Evolutionary conservation across 2,888 invertebrate genomes (phyloP), one percentile per base, ranked within the genome.

Genomic region (Drosophila gaucha): DNA sequence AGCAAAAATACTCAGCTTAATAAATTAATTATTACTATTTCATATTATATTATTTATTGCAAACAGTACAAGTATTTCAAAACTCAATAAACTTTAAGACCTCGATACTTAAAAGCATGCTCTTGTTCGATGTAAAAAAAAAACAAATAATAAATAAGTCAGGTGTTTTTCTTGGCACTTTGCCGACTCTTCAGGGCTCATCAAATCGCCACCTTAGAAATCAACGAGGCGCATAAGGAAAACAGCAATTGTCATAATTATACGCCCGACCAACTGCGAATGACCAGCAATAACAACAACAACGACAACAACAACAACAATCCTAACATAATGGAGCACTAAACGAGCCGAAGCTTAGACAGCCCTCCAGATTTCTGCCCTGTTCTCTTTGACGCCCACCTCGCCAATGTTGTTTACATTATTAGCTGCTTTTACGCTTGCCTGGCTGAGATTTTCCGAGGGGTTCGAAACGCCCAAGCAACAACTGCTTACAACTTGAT

Each of bases 171-270:
- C 38, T 35, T 1, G 39, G 9, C 33, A 22, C 38, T 33, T 38
- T 2, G 22, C n/a, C 30, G 24, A n/a, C 30, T 8, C n/a, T 36
- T 14, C 8, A 35, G 30, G 47, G 54, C 12, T 54, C 54, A 54
- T 65, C 54, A 54, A 30, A 20, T 44, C 57, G 57, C 39, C 70
- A 84, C 84, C 86, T 80, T 44, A 30, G 50, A 41, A 59, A 65
- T 66, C 82, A 84, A 66, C 78, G 57, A 55, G 47, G 74, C 85
- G 85, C 67, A 71, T 60, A 51, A 58, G 47, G 43, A 66, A 49
- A 69, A 57, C 67, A 68, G 58, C 82, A 86, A 86, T 82, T 86
- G 80, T 84, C 85, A 82, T 86, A 82, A 86, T 82, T 80, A 82
- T 51, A 65, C 74, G 80, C 82, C 60, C 71, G 85, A 80, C 47